Base-by-base conservation (phyloP, 1,140 invertebrate species). In the Lordiphosa collinella region DNA sequence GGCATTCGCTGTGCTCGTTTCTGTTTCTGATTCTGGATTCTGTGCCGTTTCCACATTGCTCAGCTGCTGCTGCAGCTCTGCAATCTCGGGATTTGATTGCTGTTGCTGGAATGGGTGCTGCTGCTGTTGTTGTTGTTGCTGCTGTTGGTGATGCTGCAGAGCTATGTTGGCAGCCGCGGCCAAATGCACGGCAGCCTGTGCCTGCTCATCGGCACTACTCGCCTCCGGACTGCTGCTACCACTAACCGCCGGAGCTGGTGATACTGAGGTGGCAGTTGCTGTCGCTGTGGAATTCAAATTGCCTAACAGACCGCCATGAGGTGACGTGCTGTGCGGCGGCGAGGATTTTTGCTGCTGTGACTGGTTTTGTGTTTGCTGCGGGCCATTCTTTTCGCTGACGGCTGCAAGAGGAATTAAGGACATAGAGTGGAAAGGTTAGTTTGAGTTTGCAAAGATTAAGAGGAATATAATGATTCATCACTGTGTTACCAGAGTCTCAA, bases 311-410 rank as follows among this genome's bases (percentile, higher is more conserved):
- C 75, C 80, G 25, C 54, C 50, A 34, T 86, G 82, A 36, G 72
- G 76, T 40, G 76, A 65, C 29, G 65, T 74, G 18, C 68, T 86
- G 44, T 86, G 87, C 35, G 80, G 86, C 49, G 76, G 87, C 46
- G 82, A 84, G n/a, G 82, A 86, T 58, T 86, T 86, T 48, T 87
- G 67, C 8, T 68, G 59, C 49, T 62, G 63, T 53, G 61, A 38
- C 48, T 68, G 63, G 43, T 58, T 59, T 55, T 63, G 64, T 54
- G 78, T 76, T 78, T 80, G 63, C 31, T 78, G 78, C 56, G 86
- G 65, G 70, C 82, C 78, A 79, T 86, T 87, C 41, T 86, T 88
- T 69, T 88, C 86, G 37, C 62, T 86, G 50, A 86, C 86, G 61
- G 86, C 86, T 88, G 38, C 35, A 40, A 47, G 7, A 12, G 1